A percentile compares a stretch with the other conserved stretches of the same genome.
These are phyloP conservation scores for Chalcosyrphus nemorum DNA, from an alignment of 2,888 invertebrate species.

Conservation along the genomic window DNA sequence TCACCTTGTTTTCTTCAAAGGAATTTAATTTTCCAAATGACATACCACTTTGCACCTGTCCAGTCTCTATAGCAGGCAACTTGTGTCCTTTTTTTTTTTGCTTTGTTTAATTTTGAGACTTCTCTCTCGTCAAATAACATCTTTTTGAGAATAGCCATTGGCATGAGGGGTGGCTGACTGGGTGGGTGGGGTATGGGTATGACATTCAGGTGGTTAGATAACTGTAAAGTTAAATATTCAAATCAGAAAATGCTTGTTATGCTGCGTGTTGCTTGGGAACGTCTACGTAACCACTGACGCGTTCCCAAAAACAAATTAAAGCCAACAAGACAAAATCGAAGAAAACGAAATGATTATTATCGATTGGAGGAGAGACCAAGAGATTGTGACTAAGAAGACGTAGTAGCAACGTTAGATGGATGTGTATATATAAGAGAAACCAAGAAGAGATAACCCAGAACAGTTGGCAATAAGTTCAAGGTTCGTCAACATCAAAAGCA, in stretches of 20 bases:
- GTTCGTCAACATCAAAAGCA: constrained; percentile 53
- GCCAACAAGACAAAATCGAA: constrained; percentile 26
- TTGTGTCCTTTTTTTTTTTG: too few relatives aligned
- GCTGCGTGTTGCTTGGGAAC: constrained; percentile 1
- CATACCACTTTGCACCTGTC: constrained; percentile 38
- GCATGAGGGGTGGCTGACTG: too few relatives aligned
- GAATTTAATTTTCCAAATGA: constrained; percentile 54
- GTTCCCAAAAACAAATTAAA: constrained; percentile 20
- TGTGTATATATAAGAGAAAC: constrained; percentile 15
- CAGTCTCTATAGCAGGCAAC: background rate
- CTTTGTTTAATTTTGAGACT: too few relatives aligned
- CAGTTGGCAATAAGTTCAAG: constrained; percentile 35
- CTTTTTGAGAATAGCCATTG: background rate
- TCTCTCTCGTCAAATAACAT: constrained; percentile 22
- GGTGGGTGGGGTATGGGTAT: too few relatives aligned
- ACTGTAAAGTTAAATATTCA: background rate
- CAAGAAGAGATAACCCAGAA: background rate
- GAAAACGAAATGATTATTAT: too few relatives aligned
- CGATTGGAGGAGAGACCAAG: too few relatives aligned
- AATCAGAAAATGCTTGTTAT: constrained; percentile 4
- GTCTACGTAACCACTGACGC: too few relatives aligned
- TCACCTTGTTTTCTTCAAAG: constrained; percentile 35
- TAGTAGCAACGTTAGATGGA: background rate
- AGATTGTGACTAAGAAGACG: too few relatives aligned
- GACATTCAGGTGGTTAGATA: background rate